Base-by-base conservation (phyloP, 2,888 invertebrate species). In the Dyspetes luteomarginatus region DNA sequence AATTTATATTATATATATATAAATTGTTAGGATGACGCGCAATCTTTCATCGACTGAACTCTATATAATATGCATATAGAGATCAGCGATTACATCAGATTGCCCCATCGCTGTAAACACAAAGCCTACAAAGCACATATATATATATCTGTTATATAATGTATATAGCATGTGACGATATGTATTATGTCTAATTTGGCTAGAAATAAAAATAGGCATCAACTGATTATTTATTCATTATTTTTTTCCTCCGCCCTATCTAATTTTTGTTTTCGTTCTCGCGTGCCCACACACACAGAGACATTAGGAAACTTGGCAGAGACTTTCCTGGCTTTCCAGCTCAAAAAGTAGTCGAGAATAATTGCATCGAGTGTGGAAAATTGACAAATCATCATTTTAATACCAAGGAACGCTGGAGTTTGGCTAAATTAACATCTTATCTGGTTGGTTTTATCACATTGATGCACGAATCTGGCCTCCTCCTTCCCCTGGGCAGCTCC, bases 291-390 rank as follows among this genome's bases (percentile, higher is more conserved):
- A 55, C 41, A 5, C 0, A 9, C 81, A 95, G 95, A 85, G 95
- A 95, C 88, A 92, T 95, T 68, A 92, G 94, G 85, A 95, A 95
- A 87, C 88, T 95, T 64, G 93, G 93, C 17, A 92, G 94, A 80
- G 95, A 95, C 90, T 95, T 94, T 86, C 91, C 92, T 1, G 94
- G 94, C 81, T 92, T 94, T 45, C 92, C 93, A 80, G 93, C 92
- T 0, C 92, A 93, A 17, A 90, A 91, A 82, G 92, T 94, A 12
- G 93, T 95, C 43, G 92, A 93, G 45, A 94, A 89, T 62, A 91
- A 94, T 88, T 94, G 95, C 83, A 85, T 95, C 12, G 95, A 95
- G 86, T 92, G 94, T 76, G 93, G 94, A 15, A 90, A 91, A 2
- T 93, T 94, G 89, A 94, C 94, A 30, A 95, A 95, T 89, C 85